Evolutionary conservation across 2,888 invertebrate species (phyloP).

Genomic region (Machimus rusticus): DNA sequence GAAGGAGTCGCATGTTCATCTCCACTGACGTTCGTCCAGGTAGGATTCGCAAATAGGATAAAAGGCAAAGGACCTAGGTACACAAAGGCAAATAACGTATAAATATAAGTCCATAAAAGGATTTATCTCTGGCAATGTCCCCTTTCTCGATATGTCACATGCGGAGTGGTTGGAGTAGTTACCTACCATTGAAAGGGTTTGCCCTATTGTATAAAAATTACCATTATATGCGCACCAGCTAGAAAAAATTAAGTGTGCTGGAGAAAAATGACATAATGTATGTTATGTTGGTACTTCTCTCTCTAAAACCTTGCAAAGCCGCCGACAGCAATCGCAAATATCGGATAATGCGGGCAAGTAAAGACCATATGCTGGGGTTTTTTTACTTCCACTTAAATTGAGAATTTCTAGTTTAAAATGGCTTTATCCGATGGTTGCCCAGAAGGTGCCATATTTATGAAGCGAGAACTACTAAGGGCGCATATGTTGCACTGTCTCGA

Average conservation of each 20-base stretch:
- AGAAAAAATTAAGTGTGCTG: background rate
- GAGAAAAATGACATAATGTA: background rate
- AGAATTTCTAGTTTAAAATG: conserved; percentile 27
- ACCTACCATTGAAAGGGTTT: background rate
- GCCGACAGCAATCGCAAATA: background rate
- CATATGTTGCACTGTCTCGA: conserved; percentile 15
- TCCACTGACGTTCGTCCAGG: background rate
- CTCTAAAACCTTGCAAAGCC: background rate
- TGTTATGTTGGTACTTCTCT: background rate
- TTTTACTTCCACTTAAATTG: background rate
- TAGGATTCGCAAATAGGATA: background rate
- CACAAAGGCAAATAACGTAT: conserved; percentile 12
- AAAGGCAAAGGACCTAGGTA: background rate
- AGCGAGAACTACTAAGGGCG: conserved; percentile 4
- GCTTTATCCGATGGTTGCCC: background rate
- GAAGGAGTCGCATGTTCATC: conserved; percentile 40
- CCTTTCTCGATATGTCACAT: background rate
- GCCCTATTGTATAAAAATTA: background rate
- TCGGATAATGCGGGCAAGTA: conserved; percentile 1
- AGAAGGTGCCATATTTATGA: conserved; percentile 29
- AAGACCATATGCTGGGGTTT: background rate
- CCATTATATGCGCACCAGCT: background rate
- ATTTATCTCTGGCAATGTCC: background rate
- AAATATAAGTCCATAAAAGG: conserved; percentile 10
- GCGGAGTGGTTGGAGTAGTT: background rate